A percentile compares a stretch with the other conserved stretches of the same genome.
Conservation (phyloP, 2,888 invertebrate species). For the Lysandra coridon region DNA sequence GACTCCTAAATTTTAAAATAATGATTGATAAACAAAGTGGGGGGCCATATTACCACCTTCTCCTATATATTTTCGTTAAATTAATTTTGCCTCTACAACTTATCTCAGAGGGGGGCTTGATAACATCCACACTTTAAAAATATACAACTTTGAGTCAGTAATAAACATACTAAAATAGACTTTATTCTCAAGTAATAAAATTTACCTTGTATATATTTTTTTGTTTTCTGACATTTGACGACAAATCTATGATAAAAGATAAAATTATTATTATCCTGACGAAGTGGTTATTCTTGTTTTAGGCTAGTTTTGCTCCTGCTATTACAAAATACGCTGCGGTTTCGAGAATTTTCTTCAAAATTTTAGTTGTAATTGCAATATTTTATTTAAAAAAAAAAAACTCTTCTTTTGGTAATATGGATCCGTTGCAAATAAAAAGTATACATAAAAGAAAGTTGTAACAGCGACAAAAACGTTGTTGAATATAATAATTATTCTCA, state of each 20-base stretch:
- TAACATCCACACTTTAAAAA: neutral
- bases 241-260: neutral
- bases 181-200: neutral
- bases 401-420: too few relatives aligned
- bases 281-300: neutral
- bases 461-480: too few relatives aligned
- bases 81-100: too few relatives aligned
- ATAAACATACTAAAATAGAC: neutral
- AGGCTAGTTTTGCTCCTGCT: neutral
- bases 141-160: neutral
- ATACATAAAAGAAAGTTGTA: too few relatives aligned
- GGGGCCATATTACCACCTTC: too few relatives aligned
- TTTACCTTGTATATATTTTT: neutral
- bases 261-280: neutral
- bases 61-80: too few relatives aligned
- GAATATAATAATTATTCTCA: too few relatives aligned
- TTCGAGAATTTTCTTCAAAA: neutral
- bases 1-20: too few relatives aligned
- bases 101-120: neutral
- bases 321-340: neutral
- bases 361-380: neutral
- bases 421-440: too few relatives aligned
- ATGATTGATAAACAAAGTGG: too few relatives aligned
- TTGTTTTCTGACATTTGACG: neutral
- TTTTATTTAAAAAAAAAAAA: too few relatives aligned